Evolutionary conservation across 2,888 invertebrate species (phyloP).

Genomic region (Cantharis rufa): DNA sequence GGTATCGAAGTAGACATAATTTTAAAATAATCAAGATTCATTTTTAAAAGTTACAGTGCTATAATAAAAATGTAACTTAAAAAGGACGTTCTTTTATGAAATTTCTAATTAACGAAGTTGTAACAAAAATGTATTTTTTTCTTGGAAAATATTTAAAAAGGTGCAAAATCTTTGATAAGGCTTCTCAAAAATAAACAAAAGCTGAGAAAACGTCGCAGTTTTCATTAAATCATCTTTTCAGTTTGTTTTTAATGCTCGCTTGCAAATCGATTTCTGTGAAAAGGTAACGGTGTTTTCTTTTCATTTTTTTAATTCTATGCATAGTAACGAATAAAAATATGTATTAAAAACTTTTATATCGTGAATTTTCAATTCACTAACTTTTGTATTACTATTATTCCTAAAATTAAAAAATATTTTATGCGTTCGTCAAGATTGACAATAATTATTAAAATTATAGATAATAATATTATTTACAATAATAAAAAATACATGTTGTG

Average conservation of each 20-base stretch:
- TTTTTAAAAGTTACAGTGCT: background rate
- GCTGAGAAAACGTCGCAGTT: constrained; percentile 24
- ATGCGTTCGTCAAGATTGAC: background rate
- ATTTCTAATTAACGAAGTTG: background rate
- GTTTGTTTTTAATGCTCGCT: constrained; percentile 31
- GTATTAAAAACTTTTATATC: background rate
- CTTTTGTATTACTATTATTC: background rate
- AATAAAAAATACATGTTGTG: too few species aligned
- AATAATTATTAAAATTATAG: too few species aligned
- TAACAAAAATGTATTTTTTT: background rate
- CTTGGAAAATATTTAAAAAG: constrained; percentile 5
- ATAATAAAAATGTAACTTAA: background rate
- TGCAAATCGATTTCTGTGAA: constrained; percentile 29
- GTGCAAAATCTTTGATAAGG: constrained; percentile 27
- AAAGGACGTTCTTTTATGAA: background rate
- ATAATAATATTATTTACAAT: too few species aligned
- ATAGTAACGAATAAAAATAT: background rate
- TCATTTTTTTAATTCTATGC: constrained; percentile 7
- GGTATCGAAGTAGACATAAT: constrained; percentile 6
- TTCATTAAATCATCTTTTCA: constrained; percentile 29
- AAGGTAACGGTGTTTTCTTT: constrained; percentile 13
- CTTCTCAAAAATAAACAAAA: constrained; percentile 24
- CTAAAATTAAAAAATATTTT: background rate
- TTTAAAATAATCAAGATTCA: background rate
- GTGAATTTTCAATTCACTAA: background rate